A percentile compares a stretch with the other conserved stretches of the same genome.
Conservation (phyloP, 2,113 vertebrate genomes). For the Beaufortia kweichowensis region DNA sequence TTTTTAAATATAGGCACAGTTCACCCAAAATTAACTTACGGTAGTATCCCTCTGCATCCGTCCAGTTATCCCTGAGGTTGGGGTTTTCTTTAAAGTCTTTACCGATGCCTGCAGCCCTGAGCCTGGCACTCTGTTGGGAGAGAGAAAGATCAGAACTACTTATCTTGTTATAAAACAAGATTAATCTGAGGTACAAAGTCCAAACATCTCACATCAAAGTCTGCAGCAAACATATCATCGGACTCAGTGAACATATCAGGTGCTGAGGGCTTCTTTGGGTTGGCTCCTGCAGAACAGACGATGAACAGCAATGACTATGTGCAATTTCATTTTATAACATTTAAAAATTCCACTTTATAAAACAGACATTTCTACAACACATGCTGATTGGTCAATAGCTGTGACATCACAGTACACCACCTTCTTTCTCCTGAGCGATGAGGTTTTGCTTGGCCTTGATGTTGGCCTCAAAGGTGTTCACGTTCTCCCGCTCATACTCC, state of each 20-base stretch:
- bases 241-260: constrained; percentile 99
- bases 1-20: too few species aligned
- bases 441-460: constrained; percentile 98
- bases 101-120: constrained; percentile 92
- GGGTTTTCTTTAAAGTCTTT: constrained; percentile 99
- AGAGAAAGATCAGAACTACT: not conserved
- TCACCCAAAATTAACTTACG: constrained; percentile 75
- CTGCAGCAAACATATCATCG: constrained; percentile 96
- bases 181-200: not conserved
- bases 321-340: too few species aligned
- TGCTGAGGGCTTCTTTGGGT: constrained; percentile 91
- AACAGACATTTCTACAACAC: too few species aligned
- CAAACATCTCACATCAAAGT: constrained; percentile 88
- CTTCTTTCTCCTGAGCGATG: constrained; percentile 93
- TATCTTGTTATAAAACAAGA: not conserved
- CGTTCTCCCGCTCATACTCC: constrained; percentile 93
- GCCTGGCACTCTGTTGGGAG: constrained; percentile 84
- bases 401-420: constrained; percentile 66
- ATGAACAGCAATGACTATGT: constrained; percentile 30
- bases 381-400: too few species aligned
- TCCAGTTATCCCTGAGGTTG: constrained; percentile 99
- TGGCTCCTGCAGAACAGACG: constrained; percentile 76
- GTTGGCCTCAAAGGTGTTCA: constrained; percentile 93
- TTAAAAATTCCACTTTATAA: too few species aligned
- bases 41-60: constrained; percentile 97